These are phyloP conservation scores for Aphidoletes aphidimyza DNA, from an alignment of 2,888 invertebrate species.

Conservation along the genomic window DNA sequence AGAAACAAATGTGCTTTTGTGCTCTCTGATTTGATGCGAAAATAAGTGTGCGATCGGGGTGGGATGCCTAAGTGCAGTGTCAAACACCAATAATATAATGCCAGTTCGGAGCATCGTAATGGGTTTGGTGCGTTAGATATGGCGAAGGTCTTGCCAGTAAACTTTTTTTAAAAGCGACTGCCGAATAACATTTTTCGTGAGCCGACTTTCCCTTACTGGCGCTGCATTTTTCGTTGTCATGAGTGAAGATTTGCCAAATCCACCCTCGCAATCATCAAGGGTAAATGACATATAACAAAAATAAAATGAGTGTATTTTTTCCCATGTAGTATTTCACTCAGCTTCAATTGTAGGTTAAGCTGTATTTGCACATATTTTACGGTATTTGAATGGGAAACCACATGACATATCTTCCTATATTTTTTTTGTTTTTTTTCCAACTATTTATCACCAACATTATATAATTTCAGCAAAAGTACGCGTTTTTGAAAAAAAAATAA, in stretches of 20 bases:
- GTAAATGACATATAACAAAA: slow-evolving; percentile 29
- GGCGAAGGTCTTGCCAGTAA: not conserved
- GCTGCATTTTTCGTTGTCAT: not conserved
- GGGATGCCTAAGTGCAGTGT: not conserved
- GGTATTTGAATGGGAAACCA: slow-evolving; percentile 20
- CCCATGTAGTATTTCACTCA: not conserved
- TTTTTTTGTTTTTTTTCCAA: too few species aligned
- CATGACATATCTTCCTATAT: not conserved
- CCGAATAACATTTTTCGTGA: not conserved
- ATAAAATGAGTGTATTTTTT: slow-evolving; percentile 28
- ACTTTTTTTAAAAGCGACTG: not conserved
- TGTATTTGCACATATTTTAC: slow-evolving; percentile 28
- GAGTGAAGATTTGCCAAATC: not conserved
- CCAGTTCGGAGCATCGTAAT: not conserved
- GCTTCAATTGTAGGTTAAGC: not conserved
- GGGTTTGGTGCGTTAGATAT: not conserved
- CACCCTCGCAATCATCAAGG: slow-evolving; percentile 46
- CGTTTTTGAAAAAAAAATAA: not conserved
- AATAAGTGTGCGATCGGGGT: slow-evolving; percentile 6
- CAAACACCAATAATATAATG: not conserved
- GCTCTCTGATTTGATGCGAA: not conserved
- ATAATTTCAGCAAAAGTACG: not conserved
- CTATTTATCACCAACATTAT: not conserved
- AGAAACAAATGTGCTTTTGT: not conserved
- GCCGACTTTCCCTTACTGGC: not conserved